Base-by-base conservation (phyloP, 2,797 vertebrate genomes). In the Siniperca undulata region DNA sequence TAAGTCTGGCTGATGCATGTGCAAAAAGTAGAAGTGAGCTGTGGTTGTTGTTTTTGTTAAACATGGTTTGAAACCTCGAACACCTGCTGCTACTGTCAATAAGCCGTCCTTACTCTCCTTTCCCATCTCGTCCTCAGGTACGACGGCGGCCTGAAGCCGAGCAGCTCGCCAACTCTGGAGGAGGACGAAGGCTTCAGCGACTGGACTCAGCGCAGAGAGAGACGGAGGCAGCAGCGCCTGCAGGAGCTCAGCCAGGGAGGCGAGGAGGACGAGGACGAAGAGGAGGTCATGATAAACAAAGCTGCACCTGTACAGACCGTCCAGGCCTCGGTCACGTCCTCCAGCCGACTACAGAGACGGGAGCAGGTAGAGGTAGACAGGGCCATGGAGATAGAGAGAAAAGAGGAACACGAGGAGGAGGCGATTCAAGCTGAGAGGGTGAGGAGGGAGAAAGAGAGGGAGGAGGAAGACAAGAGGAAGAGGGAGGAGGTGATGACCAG, bases 141-240 rank as follows among this genome's bases (percentile, higher is more conserved):
- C 52, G 93, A 95, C 34, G 65, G 70, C 0, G 75, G 83, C 30
- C 86, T 92, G 24, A 97, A 98, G 91, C 93, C 97, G 7, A 89
- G 90, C 0, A 86, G 92, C 73, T 89, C 90, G 3, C 93, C 90
- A 0, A 95, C 96, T 50, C 87, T 96, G 87, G 98, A 98, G 14
- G 98, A 99, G 74, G 97, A 99, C 0, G 98, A 99, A 79, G 98
- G 98, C 11, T 99, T 99, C 88, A 96, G 97, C 0, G 98, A 99
- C 91, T 98, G 98, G 98, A 96, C 97, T 30, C 98, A 97, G 84
- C 97, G 95, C 62, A 48, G 96, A 0, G 97, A 97, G 88, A 95
- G 86, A 69, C 92, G 78, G 81, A 95, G 89, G 62, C 96, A 93
- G 85, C 93, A 82, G 77, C 94, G 91, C 7, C 95, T 91, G 38